Base-by-base conservation (phyloP, 2,888 invertebrate genomes). In the Dasypogon diadema region DNA sequence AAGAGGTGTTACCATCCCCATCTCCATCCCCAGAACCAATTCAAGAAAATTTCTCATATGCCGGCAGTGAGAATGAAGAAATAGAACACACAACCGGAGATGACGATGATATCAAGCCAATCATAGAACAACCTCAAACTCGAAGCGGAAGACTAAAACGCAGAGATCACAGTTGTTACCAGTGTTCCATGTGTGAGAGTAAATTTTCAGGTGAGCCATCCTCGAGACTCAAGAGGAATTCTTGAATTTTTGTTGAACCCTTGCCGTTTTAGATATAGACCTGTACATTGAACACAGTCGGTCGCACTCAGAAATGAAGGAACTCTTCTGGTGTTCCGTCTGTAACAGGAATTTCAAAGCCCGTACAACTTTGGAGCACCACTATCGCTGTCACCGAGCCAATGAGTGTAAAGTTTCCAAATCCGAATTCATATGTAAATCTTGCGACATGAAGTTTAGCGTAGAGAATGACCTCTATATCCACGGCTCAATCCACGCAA, bases 401-500 rank as follows among this genome's bases (percentile, higher is more conserved):
- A 56, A 24, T 14, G 30, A 54, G 6, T 42, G 51, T 1, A 21
- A 37, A 30, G 55, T 68, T 16, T 18, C 8, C n/a, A 30, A 16
- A 6, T 58, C 56, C 18, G 2, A 2, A 12, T 81, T 81, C 74
- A 80, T 83, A 1, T 89, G 89, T 79, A 76, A 77, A 0, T 81
- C 87, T 26, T 90, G 90, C 80, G 85, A 86, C 8, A 84, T 87
- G 12, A 82, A 83, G 1, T 89, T 89, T 79, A 82, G 80, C n/a
- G 85, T 86, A 0, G 85, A 87, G 77, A 83, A 85, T 51, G 90
- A 90, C 80, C 83, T 89, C 18, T 79, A 83, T 26, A 81, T 90
- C 48, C 90, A 90, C 80, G 81, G 82, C 0, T 85, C 87, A 0
- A 80, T 89, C 70, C 89, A 89, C 80, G 72, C 72, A 48, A 55